Conservation (phyloP, 2,888 invertebrate genomes). For the Andrena bicolor region DNA sequence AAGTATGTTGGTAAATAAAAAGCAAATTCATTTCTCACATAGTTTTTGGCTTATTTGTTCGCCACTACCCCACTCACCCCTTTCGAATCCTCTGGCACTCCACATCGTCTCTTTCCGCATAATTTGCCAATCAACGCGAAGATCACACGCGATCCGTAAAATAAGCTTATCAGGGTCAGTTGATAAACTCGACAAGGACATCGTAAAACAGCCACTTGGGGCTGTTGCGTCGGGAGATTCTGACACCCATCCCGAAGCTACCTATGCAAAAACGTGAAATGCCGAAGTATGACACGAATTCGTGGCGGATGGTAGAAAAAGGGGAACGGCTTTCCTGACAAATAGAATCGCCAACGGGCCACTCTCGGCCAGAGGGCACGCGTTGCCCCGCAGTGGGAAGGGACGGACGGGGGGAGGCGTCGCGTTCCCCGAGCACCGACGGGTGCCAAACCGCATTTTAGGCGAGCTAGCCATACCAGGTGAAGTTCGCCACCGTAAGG, state of each 20-base stretch:
- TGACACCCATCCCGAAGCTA: background rate
- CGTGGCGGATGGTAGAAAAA: conserved; percentile 14
- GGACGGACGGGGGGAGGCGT: conserved; percentile 8
- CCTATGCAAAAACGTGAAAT: background rate
- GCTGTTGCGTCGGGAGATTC: background rate
- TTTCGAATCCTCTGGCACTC: background rate
- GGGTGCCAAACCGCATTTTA: conserved; percentile 76
- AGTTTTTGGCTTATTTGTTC: too few species aligned
- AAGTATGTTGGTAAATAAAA: too few species aligned
- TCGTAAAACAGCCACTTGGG: background rate
- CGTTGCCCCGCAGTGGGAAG: conserved; percentile 17
- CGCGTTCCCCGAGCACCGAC: conserved; percentile 58
- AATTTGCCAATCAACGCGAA: background rate
- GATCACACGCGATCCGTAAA: background rate
- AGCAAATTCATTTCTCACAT: too few species aligned
- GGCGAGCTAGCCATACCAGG: conserved; percentile 78
- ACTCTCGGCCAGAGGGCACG: conserved; percentile 16
- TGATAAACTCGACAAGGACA: background rate
- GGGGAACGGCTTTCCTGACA: conserved; percentile 44
- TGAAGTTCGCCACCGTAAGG: conserved; percentile 59
- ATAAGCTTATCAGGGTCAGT: background rate
- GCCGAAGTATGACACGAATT: background rate
- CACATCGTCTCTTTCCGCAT: background rate
- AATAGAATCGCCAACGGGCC: conserved; percentile 48
- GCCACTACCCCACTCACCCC: too few species aligned